Percentiles rank a stretch among this genome's conserved stretches.
phyloP scores from a whole-genome alignment of 2,113 vertebrate species.

The Hemiscyllium ocellatum region DNA sequence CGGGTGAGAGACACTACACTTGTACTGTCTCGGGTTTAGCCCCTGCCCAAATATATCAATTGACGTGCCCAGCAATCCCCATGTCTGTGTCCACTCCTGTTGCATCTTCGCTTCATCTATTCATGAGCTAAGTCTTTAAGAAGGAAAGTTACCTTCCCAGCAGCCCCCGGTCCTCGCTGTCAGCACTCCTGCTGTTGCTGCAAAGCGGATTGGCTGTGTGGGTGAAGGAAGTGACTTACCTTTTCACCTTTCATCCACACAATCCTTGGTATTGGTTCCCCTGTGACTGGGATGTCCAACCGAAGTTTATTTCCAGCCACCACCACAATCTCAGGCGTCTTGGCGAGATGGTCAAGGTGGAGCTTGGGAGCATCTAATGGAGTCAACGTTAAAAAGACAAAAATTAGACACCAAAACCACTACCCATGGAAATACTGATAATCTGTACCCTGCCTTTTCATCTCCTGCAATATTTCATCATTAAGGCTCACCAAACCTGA shows the following conservation, averaged over 20 bases:
- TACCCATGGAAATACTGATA: neutral
- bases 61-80: too few species aligned
- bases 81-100: too few species aligned
- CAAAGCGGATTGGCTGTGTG: neutral
- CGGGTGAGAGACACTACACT: too few species aligned
- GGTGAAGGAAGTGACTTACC: conserved; percentile 52
- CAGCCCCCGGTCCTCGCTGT: too few species aligned
- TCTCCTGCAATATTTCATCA: neutral
- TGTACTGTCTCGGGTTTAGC: too few species aligned
- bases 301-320: conserved; percentile 93
- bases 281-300: conserved; percentile 82
- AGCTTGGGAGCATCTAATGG: conserved; percentile 82
- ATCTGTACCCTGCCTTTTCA: too few species aligned
- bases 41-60: too few species aligned
- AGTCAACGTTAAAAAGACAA: neutral
- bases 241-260: conserved; percentile 90
- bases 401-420: neutral
- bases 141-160: too few species aligned
- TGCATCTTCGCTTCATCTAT: too few species aligned
- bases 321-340: conserved; percentile 73
- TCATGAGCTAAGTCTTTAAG: too few species aligned
- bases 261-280: conserved; percentile 83
- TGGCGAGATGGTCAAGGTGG: conserved; percentile 73
- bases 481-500: neutral
- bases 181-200: neutral